Conservation (phyloP, 2,113 vertebrate species). For the Gnathonemus echidnorhynchus region DNA sequence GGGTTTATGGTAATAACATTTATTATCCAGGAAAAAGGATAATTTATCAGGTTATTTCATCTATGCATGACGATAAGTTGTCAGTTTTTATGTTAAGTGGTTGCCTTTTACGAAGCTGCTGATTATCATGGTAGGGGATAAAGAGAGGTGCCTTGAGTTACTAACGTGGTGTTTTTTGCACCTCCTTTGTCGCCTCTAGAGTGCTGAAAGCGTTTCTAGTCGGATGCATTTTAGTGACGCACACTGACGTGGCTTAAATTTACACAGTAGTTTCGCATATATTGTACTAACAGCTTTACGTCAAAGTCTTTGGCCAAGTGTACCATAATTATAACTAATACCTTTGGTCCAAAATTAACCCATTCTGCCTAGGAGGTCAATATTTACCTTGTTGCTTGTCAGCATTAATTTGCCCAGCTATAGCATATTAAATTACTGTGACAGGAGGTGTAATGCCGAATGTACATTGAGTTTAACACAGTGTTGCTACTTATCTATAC, state of each 20-base stretch:
- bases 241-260: slow-evolving; percentile 62
- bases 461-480: background rate
- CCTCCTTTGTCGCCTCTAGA: background rate
- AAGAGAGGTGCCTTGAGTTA: background rate
- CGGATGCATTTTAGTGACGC: slow-evolving; percentile 37
- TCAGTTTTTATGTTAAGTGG: background rate
- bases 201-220: slow-evolving; percentile 18
- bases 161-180: background rate
- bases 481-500: background rate
- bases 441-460: background rate
- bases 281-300: background rate
- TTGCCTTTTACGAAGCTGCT: background rate
- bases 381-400: background rate
- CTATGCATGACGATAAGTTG: background rate
- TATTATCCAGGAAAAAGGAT: background rate
- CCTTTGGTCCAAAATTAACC: background rate
- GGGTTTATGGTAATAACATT: background rate
- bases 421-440: background rate
- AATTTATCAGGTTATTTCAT: background rate
- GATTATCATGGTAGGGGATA: background rate
- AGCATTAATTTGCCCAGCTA: background rate
- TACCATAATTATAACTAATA: background rate
- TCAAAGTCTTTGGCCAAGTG: background rate
- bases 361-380: background rate
- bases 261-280: background rate